phyloP scores from a whole-genome alignment of 2,888 invertebrate species.

The Drosophila recens region DNA sequence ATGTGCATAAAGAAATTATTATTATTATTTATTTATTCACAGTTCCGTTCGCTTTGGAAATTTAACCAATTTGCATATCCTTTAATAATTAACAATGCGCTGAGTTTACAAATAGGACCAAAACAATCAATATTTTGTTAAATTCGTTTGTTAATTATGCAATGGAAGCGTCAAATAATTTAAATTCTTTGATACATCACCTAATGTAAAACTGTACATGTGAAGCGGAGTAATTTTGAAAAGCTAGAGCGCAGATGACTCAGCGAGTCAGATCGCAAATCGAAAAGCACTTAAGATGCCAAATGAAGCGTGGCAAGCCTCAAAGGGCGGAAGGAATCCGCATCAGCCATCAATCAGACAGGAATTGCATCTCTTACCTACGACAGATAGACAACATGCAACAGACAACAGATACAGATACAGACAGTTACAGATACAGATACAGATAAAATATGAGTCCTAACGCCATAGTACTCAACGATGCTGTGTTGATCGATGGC shows the following conservation, averaged over 20 bases:
- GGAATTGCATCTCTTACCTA: conserved; percentile 15
- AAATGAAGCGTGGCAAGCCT: conserved; percentile 38
- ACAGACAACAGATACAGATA: conserved; percentile 19
- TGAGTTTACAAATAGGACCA: conserved; percentile 66
- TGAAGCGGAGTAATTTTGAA: conserved; percentile 7
- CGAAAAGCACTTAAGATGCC: conserved; percentile 68
- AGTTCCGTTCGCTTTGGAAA: conserved; percentile 65
- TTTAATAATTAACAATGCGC: conserved; percentile 54
- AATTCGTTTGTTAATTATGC: conserved; percentile 58
- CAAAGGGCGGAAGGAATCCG: conserved; percentile 26
- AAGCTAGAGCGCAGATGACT: conserved; percentile 4
- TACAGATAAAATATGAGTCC: conserved; percentile 23
- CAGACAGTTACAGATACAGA: conserved; percentile 18
- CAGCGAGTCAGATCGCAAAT: conserved; percentile 39
- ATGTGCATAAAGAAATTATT: conserved; percentile 1
- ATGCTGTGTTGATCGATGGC: conserved; percentile 56
- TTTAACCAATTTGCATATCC: conserved; percentile 57
- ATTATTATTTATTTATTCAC: conserved; percentile 69
- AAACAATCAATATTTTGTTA: conserved; percentile 37
- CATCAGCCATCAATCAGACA: conserved; percentile 34
- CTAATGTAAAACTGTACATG: conserved; percentile 3
- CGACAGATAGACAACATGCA: conserved; percentile 21
- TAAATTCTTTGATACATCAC: conserved; percentile 13
- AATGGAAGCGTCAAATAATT: conserved; percentile 11
- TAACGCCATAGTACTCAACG: conserved; percentile 33